Base-by-base conservation (phyloP, 2,888 invertebrate species). In the Aricia artaxerxes region DNA sequence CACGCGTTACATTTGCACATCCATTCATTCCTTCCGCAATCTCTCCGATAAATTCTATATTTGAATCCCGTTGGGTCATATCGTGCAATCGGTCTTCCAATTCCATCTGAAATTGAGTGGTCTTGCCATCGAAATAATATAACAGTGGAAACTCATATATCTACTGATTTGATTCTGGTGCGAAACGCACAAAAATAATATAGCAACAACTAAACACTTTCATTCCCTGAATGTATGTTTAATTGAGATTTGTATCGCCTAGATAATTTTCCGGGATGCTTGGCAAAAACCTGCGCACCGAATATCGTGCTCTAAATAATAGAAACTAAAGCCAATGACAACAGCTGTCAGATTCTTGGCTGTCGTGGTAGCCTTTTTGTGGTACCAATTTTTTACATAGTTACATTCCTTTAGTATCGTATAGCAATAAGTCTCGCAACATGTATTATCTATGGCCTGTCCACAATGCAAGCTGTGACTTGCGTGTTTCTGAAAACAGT, bases 21-120 rank as follows among this genome's bases (percentile, higher is more conserved):
- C 24, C 76, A 75, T 79, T 79, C 75, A 60, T 44, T 24, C 87
- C 89, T 92, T 91, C 91, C 91, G 92, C 90, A 92, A 92, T 91
- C 90, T 85, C 86, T 80, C 72, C 81, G 57, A 61, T 76, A 57
- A 31, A 76, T 69, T 53, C 76, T 76, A 76, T 57, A 57, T 76
- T 35, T 35, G 53, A 57, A 76, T 31, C 7, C 31, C 13, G 5
- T 76, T 76, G 31, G 49, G 76, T 35, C 69, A 16, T 69, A 35
- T 69, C 49, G 13, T 75, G 31, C 49, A 35, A 69, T 38, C 35
- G 35, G 9, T 38, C 38, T 69, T 35, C 69, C 69, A 35, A 69
- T 13, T 69, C 1, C 69, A 38, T 13, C 9, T 73, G n/a, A 44
- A 40, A 44, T 57, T 4, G 57, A 57, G 16, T 16, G 57, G 57